Conservation (phyloP, 2,888 invertebrate genomes). For the Rhogogaster chlorosoma region DNA sequence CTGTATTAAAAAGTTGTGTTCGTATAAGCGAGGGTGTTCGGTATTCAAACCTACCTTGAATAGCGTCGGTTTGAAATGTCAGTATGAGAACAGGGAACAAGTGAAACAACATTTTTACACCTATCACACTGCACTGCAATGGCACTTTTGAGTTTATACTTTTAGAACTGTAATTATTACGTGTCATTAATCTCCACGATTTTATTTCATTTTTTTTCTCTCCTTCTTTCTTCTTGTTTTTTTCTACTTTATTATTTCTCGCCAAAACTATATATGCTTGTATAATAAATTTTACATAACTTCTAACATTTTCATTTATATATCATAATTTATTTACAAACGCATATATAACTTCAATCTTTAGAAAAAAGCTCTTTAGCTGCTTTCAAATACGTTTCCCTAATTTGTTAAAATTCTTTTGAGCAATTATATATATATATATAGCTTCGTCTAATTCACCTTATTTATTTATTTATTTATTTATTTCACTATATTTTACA, state of each 20-base stretch:
- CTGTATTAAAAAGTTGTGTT: constrained; percentile 10
- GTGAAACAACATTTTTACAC: constrained; percentile 46
- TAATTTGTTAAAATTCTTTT: not conserved
- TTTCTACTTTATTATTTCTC: not conserved
- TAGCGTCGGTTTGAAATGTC: constrained; percentile 30
- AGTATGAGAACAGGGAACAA: constrained; percentile 30
- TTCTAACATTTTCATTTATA: not conserved
- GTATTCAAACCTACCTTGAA: constrained; percentile 25
- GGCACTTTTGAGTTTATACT: constrained; percentile 21
- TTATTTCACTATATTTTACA: not conserved
- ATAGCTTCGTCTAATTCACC: too few species aligned
- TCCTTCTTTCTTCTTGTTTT: not conserved
- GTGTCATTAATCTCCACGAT: not conserved
- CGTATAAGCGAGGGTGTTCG: not conserved
- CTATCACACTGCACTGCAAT: constrained; percentile 33
- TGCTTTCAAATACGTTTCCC: not conserved
- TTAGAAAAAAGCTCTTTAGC: too few species aligned
- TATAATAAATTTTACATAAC: not conserved
- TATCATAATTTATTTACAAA: not conserved
- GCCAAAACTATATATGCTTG: not conserved
- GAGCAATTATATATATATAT: not conserved
- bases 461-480: not conserved
- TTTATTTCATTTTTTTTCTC: not conserved
- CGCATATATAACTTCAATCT: not conserved
- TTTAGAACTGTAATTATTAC: not conserved